Conservation (phyloP, 2,888 invertebrate genomes). For the Anagyrus pseudococci region DNA sequence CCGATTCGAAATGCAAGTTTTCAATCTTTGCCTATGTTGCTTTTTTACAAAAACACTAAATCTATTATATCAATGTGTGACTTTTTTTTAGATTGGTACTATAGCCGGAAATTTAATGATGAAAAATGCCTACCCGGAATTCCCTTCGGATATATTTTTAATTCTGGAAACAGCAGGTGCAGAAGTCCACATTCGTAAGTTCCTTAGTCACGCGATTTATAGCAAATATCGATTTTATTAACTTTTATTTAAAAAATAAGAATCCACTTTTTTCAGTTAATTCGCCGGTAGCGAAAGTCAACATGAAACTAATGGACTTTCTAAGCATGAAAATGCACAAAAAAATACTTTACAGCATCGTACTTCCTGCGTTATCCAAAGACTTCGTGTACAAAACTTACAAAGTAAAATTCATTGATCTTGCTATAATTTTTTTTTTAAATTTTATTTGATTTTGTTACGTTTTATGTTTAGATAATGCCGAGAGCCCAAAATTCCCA, state of each 20-base stretch:
- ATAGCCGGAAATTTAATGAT: constrained; percentile 76
- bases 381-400: constrained; percentile 15
- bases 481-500: constrained; percentile 79
- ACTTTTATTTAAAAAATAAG: constrained; percentile 3
- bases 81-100: constrained; percentile 66
- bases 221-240: not conserved
- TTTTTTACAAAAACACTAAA: not conserved
- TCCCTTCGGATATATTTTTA: constrained; percentile 75
- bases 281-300: constrained; percentile 54
- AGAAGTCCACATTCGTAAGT: constrained; percentile 64
- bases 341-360: constrained; percentile 56
- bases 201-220: not conserved
- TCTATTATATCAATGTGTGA: not conserved
- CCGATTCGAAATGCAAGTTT: constrained; percentile 73
- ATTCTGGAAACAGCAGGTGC: constrained; percentile 70
- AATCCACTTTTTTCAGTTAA: constrained; percentile 63
- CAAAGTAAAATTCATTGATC: constrained; percentile 23
- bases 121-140: constrained; percentile 71
- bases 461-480: constrained; percentile 67
- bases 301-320: constrained; percentile 65
- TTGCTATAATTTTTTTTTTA: not conserved
- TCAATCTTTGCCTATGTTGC: not conserved
- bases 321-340: constrained; percentile 70
- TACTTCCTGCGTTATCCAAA: constrained; percentile 49
- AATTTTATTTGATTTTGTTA: not conserved